Conservation (phyloP, 1,140 invertebrate genomes). For the Plodia interpunctella region DNA sequence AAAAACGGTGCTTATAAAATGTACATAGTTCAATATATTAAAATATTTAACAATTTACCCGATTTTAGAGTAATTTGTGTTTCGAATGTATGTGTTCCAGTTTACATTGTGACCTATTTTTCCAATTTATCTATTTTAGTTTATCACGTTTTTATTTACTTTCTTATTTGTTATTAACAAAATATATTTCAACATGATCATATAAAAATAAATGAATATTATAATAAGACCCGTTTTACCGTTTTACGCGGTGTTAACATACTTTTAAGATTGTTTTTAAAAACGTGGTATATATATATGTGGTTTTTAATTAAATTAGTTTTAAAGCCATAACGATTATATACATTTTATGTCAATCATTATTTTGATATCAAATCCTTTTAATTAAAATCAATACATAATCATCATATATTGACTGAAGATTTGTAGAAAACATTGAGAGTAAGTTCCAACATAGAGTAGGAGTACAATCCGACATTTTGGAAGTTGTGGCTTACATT, state of each 20-base stretch:
- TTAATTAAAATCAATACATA: slow-evolving; percentile 1
- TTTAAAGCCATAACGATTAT: slow-evolving; percentile 1
- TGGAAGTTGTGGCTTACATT: slow-evolving; percentile 54
- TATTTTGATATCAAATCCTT: neutral
- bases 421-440: slow-evolving; percentile 34
- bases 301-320: neutral
- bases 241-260: no score
- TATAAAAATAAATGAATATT: no score
- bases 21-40: slow-evolving; percentile 39
- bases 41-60: slow-evolving; percentile 30
- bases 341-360: neutral
- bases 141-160: neutral
- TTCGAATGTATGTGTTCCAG: slow-evolving; percentile 38
- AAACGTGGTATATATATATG: neutral
- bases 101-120: slow-evolving; percentile 15
- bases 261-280: neutral
- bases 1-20: slow-evolving; percentile 66
- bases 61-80: slow-evolving; percentile 38
- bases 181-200: neutral
- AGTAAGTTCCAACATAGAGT: slow-evolving; percentile 24
- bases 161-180: neutral
- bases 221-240: no score
- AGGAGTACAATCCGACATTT: slow-evolving; percentile 34
- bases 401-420: slow-evolving; percentile 29
- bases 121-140: neutral